These are phyloP conservation scores for Siniperca knerii DNA, from an alignment of 2,113 vertebrate genomes.

Conservation along the genomic window DNA sequence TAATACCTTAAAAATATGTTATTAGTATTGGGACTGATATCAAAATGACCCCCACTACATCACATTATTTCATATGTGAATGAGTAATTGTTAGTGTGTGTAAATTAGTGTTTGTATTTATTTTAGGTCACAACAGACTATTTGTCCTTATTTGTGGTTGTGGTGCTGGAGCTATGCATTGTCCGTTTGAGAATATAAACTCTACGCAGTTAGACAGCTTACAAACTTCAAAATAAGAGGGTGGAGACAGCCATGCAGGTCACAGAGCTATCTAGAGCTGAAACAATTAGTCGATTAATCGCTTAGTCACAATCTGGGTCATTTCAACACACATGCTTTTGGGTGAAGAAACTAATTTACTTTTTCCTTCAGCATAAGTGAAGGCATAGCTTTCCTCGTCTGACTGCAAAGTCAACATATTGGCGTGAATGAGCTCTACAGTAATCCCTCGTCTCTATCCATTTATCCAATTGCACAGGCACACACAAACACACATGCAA, in stretches of 20 bases:
- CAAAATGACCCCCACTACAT: neutral
- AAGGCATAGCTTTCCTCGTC: constrained; percentile 7
- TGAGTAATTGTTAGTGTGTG: neutral
- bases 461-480: constrained; percentile 44
- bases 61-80: neutral
- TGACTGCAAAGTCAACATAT: constrained; percentile 18
- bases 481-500: constrained; percentile 36
- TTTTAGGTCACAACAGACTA: neutral
- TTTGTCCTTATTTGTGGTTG: neutral
- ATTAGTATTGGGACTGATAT: neutral
- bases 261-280: neutral
- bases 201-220: neutral
- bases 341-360: neutral
- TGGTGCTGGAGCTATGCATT: neutral
- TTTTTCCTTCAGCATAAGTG: constrained; percentile 5
- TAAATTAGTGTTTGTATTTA: neutral
- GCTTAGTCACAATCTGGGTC: neutral
- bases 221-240: neutral
- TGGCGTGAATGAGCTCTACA: constrained; percentile 27
- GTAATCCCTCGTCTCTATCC: constrained; percentile 57
- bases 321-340: neutral
- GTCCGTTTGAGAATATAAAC: neutral
- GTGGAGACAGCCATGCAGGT: neutral
- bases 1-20: neutral
- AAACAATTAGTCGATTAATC: neutral